Conservation (phyloP, 2,888 invertebrate genomes). For the Trissolcus brochymenae region DNA sequence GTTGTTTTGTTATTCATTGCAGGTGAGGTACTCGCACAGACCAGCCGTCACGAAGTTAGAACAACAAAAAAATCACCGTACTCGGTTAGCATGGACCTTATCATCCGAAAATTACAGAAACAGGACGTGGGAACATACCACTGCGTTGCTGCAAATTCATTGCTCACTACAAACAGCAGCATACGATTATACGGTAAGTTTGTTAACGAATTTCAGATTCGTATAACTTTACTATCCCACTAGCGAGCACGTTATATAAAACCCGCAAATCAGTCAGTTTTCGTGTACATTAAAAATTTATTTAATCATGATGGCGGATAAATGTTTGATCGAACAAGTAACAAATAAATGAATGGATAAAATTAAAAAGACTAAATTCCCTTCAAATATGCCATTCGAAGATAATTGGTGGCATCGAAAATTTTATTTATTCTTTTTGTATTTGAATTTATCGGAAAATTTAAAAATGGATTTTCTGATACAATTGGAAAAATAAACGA, state of each 20-base stretch:
- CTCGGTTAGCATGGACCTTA: slow-evolving; percentile 89
- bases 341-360: neutral
- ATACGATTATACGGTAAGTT: slow-evolving; percentile 90
- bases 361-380: neutral
- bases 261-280: too few relatives aligned
- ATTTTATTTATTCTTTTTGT: too few relatives aligned
- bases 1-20: slow-evolving; percentile 58
- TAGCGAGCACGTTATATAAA: too few relatives aligned
- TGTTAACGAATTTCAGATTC: slow-evolving; percentile 40
- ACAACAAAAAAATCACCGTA: slow-evolving; percentile 81
- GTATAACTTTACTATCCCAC: too few relatives aligned
- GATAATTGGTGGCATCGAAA: too few relatives aligned
- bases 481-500: too few relatives aligned
- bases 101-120: slow-evolving; percentile 84
- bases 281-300: too few relatives aligned
- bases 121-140: slow-evolving; percentile 89
- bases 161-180: slow-evolving; percentile 92
- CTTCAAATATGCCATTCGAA: neutral
- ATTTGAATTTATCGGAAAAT: too few relatives aligned
- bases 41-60: slow-evolving; percentile 87
- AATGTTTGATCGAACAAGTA: too few relatives aligned
- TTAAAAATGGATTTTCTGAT: too few relatives aligned
- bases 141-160: slow-evolving; percentile 83
- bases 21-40: slow-evolving; percentile 91
- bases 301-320: too few relatives aligned